Conservation (phyloP, 2,113 vertebrate genomes). For the Odontesthes bonariensis region DNA sequence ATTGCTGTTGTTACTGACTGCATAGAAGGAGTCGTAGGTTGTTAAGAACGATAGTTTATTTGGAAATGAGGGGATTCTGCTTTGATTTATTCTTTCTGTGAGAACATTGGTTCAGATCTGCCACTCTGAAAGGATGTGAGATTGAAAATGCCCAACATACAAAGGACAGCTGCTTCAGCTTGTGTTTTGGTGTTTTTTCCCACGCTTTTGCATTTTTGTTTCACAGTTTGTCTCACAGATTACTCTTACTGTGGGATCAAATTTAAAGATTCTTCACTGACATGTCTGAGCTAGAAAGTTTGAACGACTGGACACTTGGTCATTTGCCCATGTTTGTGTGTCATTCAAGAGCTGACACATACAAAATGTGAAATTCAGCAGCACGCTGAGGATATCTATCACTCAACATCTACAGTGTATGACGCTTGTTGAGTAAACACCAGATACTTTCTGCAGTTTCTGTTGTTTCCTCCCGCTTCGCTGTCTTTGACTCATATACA, state of each 20-base stretch:
- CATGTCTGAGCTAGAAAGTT: not conserved
- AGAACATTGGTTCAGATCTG: conserved; percentile 1
- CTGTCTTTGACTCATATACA: conserved; percentile 2
- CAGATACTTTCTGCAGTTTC: not conserved
- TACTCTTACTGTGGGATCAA: not conserved
- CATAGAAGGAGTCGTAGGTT: not conserved
- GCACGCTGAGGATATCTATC: conserved; percentile 34
- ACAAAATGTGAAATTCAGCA: conserved; percentile 24
- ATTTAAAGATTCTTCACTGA: not conserved
- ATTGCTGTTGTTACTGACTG: conserved; percentile 5
- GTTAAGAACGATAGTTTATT: not conserved
- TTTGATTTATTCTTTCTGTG: not conserved
- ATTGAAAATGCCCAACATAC: not conserved
- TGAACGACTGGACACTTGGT: conserved; percentile 11
- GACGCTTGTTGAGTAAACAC: conserved; percentile 16
- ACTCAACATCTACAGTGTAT: conserved; percentile 20
- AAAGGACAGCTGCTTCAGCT: conserved; percentile 3
- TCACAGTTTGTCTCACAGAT: accelerated
- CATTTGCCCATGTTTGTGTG: conserved; percentile 22
- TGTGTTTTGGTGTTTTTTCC: conserved; percentile 1
- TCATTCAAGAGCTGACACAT: conserved; percentile 38
- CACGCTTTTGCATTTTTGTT: not conserved
- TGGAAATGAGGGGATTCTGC: not conserved
- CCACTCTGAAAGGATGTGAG: too few species aligned
- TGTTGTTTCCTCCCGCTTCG: conserved; percentile 31